Base-by-base conservation (phyloP, 2,888 invertebrate genomes). In the Apamea anceps region DNA sequence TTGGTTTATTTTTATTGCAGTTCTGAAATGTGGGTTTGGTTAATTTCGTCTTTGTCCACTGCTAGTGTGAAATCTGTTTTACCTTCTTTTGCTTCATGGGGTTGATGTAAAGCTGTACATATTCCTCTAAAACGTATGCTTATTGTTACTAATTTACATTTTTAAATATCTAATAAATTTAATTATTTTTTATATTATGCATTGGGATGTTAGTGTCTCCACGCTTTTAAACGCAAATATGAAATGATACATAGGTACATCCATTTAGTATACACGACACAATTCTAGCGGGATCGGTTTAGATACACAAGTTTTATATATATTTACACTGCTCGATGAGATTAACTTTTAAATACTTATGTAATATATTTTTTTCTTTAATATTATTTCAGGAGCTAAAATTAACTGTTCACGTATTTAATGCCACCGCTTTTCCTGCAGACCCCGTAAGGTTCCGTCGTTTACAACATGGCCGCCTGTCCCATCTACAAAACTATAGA, bases 391-490 rank as follows among this genome's bases (percentile, higher is more conserved):
- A 94, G 94, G 94, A 91, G 86, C 82, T 91, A 87, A 78, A 75
- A 70, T 70, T 84, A 90, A 85, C 85, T 84, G 74, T 90, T 90
- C 87, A 88, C 90, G 90, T 90, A 92, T 90, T 89, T 90, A 89
- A 90, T 91, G 85, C 90, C 87, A 92, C 90, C 94, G 91, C 93
- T 94, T 94, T 90, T 94, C 91, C 95, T 93, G 91, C 95, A 94
- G 95, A 94, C 88, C 89, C 89, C 89, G 90, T 94, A 90, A 90
- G 90, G 86, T 91, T 86, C 81, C 91, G 87, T 91, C 88, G 90
- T 91, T 85, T 87, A 79, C 89, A 89, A 81, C 89, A 89, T 90
- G 89, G 89, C 89, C 82, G 89, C 89, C 85, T 90, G 81, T 84
- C 82, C 84, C 82, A 85, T 84, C 88, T 84, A 88, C 83, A 87